These are phyloP conservation scores for Microctonus brassicae DNA, from an alignment of 2,888 invertebrate species.

Conservation along the genomic window DNA sequence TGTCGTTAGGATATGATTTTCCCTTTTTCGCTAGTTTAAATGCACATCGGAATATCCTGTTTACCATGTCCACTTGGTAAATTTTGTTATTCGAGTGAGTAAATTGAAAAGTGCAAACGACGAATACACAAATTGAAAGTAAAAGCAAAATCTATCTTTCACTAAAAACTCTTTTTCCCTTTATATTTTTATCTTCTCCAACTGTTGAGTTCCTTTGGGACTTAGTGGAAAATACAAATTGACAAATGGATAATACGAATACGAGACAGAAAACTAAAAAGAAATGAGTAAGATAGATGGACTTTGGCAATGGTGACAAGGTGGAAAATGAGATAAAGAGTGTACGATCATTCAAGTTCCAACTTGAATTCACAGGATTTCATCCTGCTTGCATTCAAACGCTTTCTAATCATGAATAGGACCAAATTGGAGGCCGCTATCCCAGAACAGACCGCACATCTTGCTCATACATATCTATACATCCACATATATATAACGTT, in stretches of 20 bases:
- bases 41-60: conserved; percentile 50
- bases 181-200: not conserved
- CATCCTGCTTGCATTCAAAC: conserved; percentile 38
- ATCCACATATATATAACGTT: not conserved
- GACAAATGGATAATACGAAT: conserved; percentile 27
- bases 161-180: not conserved
- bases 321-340: conserved; percentile 11
- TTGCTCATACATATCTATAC: not conserved
- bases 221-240: not conserved
- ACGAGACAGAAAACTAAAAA: conserved; percentile 24
- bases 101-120: conserved; percentile 45
- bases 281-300: not conserved
- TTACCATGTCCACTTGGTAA: conserved; percentile 44
- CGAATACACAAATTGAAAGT: conserved; percentile 25
- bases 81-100: conserved; percentile 28
- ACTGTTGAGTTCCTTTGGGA: not conserved
- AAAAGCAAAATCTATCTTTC: conserved; percentile 18
- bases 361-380: conserved; percentile 34
- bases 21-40: conserved; percentile 43
- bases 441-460: conserved; percentile 35
- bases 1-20: conserved; percentile 26
- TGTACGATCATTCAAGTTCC: not conserved
- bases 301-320: conserved; percentile 4
- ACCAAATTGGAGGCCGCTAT: conserved; percentile 48
- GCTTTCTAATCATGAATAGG: conserved; percentile 53